Conservation (phyloP, 2,797 vertebrate genomes). For the Falco rusticolus region DNA sequence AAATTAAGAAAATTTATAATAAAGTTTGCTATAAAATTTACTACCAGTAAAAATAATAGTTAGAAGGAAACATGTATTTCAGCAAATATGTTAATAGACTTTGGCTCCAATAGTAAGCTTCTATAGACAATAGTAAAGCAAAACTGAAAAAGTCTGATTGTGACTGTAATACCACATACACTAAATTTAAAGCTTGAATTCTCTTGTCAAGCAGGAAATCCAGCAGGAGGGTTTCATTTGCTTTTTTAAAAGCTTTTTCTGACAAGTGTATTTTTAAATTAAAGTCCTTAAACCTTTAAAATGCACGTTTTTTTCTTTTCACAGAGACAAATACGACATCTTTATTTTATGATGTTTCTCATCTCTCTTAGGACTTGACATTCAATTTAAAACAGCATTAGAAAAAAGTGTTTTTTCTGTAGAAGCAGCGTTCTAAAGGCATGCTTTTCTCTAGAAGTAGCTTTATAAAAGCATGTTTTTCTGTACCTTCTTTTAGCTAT, state of each 20-base stretch:
- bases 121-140: background rate
- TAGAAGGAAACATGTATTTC: background rate
- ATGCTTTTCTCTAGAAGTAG: background rate
- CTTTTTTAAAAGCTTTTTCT: constrained; percentile 4
- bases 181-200: background rate
- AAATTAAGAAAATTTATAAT: background rate
- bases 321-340: background rate
- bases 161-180: background rate
- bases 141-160: background rate
- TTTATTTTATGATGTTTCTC: background rate
- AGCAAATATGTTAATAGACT: background rate
- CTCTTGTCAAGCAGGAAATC: background rate
- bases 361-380: background rate
- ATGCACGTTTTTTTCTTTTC: background rate
- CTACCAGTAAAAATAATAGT: background rate
- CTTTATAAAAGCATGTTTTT: background rate
- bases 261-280: background rate
- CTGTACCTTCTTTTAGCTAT: background rate
- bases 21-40: background rate
- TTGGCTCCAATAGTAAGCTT: background rate
- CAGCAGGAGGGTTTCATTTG: background rate
- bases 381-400: background rate
- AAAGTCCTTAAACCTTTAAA: background rate
- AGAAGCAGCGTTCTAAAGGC: background rate
- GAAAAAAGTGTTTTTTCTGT: background rate